These are phyloP conservation scores for Oncorhynchus clarkii DNA, from an alignment of 2,113 vertebrate genomes.

Conservation along the genomic window DNA sequence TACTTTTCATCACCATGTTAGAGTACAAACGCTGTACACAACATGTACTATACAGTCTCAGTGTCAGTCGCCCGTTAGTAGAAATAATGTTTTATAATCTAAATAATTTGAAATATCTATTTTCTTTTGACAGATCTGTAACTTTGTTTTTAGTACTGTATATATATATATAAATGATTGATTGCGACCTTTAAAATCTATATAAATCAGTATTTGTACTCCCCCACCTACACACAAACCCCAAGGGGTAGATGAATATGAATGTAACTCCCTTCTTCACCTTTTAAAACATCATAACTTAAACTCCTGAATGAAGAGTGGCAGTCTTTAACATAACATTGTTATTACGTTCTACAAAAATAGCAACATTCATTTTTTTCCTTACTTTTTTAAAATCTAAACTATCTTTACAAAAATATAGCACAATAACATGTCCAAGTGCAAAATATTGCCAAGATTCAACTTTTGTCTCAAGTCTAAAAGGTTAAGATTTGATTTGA, in stretches of 20 bases:
- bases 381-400: constrained; percentile 53
- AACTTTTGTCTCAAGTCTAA: constrained; percentile 74
- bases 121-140: constrained; percentile 51
- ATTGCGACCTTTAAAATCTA: constrained; percentile 22
- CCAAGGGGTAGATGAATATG: constrained; percentile 24
- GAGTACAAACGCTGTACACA: constrained; percentile 47
- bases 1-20: not conserved
- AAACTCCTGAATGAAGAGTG: constrained; percentile 47
- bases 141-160: constrained; percentile 44
- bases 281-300: constrained; percentile 35
- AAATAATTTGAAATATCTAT: constrained; percentile 32
- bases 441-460: constrained; percentile 90
- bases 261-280: constrained; percentile 35
- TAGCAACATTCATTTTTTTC: constrained; percentile 60
- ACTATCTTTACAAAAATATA: constrained; percentile 69
- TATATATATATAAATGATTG: constrained; percentile 18
- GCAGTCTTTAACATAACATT: constrained; percentile 52
- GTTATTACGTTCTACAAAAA: constrained; percentile 71
- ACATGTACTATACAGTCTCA: constrained; percentile 15
- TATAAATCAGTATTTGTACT: constrained; percentile 58
- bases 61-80: constrained; percentile 11
- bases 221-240: constrained; percentile 52
- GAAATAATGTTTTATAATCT: constrained; percentile 26
- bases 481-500: constrained; percentile 72
- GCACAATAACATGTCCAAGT: constrained; percentile 79